These are phyloP conservation scores for Cabera pusaria DNA, from an alignment of 2,888 invertebrate genomes.

Conservation along the genomic window DNA sequence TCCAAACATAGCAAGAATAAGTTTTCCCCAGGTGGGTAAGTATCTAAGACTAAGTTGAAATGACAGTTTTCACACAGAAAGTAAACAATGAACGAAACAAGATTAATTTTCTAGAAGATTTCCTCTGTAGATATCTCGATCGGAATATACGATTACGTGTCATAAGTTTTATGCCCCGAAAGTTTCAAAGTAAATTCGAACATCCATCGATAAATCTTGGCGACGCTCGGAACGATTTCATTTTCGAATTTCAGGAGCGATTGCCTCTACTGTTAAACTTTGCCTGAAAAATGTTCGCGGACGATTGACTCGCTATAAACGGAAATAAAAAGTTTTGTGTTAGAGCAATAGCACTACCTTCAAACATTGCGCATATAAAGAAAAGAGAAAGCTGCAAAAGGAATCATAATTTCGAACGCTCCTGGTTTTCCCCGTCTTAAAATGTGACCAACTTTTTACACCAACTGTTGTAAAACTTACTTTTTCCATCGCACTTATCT, in stretches of 20 bases:
- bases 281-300: slow-evolving; percentile 83
- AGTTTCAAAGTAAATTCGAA: slow-evolving; percentile 82
- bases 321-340: slow-evolving; percentile 83
- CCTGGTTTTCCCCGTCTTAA: slow-evolving; percentile 57
- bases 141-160: slow-evolving; percentile 81
- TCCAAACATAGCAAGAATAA: slow-evolving; percentile 20
- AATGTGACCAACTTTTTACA: slow-evolving; percentile 65
- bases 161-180: slow-evolving; percentile 81
- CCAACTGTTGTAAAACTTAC: slow-evolving; percentile 51
- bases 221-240: slow-evolving; percentile 82
- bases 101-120: slow-evolving; percentile 57
- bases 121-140: slow-evolving; percentile 57
- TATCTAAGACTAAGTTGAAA: slow-evolving; percentile 31
- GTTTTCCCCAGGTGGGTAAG: slow-evolving; percentile 25
- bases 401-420: slow-evolving; percentile 68
- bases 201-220: slow-evolving; percentile 83
- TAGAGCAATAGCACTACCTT: slow-evolving; percentile 71
- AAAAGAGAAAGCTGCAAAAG: slow-evolving; percentile 62
- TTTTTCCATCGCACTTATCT: slow-evolving; percentile 35
- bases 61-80: slow-evolving; percentile 39
- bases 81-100: slow-evolving; percentile 51
- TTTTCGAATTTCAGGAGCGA: slow-evolving; percentile 84
- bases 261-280: slow-evolving; percentile 83
- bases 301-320: slow-evolving; percentile 82
- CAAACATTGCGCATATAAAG: slow-evolving; percentile 71